A percentile compares a stretch with the other conserved stretches of the same genome.
Evolutionary conservation across 2,113 vertebrate species (phyloP).

Genomic region (Indicator indicator): DNA sequence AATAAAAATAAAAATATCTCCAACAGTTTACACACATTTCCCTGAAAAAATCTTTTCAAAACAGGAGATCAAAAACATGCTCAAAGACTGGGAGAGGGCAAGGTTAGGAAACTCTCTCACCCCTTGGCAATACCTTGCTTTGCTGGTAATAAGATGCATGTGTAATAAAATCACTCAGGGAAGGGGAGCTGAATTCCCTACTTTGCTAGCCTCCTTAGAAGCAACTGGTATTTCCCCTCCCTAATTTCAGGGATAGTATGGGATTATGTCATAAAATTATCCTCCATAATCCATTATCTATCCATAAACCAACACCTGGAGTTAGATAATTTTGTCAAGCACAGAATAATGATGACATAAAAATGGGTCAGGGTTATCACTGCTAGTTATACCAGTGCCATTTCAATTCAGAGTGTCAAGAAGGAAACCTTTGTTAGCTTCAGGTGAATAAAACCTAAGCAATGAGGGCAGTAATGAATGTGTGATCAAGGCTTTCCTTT

Average conservation of each 20-base stretch:
- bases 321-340: neutral
- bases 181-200: neutral
- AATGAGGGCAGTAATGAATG: neutral
- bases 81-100: neutral
- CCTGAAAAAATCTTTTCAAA: neutral
- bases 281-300: neutral
- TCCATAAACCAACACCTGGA: neutral
- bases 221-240: conserved; percentile 31
- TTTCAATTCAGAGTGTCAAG: neutral
- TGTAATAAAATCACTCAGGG: neutral
- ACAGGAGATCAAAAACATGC: neutral
- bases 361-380: neutral
- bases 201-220: neutral
- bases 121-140: neutral
- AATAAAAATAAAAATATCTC: neutral
- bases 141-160: neutral
- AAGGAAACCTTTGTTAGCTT: neutral
- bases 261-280: conserved; percentile 32
- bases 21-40: neutral
- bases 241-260: conserved; percentile 41
- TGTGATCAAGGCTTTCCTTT: neutral
- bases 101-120: neutral
- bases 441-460: neutral
- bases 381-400: neutral
- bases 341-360: neutral